A percentile compares a stretch with the other conserved stretches of the same genome.
Evolutionary conservation across 2,888 invertebrate genomes (phyloP).

Genomic region (Hydriomena furcata): DNA sequence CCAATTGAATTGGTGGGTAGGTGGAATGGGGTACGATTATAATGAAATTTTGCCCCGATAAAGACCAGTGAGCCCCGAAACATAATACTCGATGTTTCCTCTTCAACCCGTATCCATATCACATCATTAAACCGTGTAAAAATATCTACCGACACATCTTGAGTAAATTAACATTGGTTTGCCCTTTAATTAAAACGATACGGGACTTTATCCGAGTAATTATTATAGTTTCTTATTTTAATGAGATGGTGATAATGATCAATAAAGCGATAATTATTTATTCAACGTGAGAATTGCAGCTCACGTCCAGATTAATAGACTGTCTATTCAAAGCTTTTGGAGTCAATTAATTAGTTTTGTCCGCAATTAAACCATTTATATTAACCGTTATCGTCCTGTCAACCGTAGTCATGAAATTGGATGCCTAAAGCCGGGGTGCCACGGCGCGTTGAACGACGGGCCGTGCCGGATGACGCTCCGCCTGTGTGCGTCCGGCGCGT

Average conservation of each 20-base stretch:
- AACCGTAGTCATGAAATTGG: background rate
- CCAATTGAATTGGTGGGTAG: slow-evolving; percentile 77
- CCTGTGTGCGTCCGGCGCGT: too few species aligned
- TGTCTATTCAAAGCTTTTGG: background rate
- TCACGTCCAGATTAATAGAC: background rate
- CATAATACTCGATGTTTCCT: slow-evolving; percentile 82
- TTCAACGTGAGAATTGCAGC: background rate
- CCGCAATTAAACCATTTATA: slow-evolving; percentile 5
- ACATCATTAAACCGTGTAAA: slow-evolving; percentile 76
- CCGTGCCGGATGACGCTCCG: too few species aligned
- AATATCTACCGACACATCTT: slow-evolving; percentile 79
- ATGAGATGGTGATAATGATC: background rate
- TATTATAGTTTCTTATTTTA: slow-evolving; percentile 19
- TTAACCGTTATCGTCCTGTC: background rate
- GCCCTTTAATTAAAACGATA: slow-evolving; percentile 45
- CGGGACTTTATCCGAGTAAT: slow-evolving; percentile 25
- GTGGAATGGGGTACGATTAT: slow-evolving; percentile 76
- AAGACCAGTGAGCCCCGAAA: slow-evolving; percentile 79
- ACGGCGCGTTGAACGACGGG: too few species aligned
- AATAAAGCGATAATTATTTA: slow-evolving; percentile 3
- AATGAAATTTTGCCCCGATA: slow-evolving; percentile 81
- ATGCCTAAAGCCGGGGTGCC: too few species aligned
- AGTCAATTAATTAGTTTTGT: background rate
- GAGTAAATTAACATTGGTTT: slow-evolving; percentile 66
- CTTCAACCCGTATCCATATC: slow-evolving; percentile 78